Conservation (phyloP, 30 jellyfish, hydroid and myxozoan species). For the Sanderia malayensis region DNA sequence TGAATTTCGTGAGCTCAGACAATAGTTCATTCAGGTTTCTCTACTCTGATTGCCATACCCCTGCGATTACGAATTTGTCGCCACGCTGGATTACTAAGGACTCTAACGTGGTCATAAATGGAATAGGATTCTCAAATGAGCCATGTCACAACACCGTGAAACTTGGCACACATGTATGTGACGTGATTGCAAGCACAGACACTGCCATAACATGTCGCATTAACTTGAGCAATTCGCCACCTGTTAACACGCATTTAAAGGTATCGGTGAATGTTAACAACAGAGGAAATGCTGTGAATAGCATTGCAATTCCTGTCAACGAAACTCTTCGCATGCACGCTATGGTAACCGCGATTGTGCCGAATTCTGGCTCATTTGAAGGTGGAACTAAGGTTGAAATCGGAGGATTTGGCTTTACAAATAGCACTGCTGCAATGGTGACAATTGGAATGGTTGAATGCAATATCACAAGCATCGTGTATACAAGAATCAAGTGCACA, state of each 20-base stretch:
- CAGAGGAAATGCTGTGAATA: conserved; percentile 71
- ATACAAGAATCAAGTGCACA: conserved; percentile 37
- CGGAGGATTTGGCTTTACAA: conserved; percentile 65
- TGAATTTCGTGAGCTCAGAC: not conserved
- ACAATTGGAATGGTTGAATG: conserved; percentile 40
- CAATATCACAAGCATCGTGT: conserved; percentile 42
- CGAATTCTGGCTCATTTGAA: conserved; percentile 68
- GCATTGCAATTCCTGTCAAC: conserved; percentile 26
- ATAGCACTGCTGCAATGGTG: conserved; percentile 34
- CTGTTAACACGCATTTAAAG: conserved; percentile 52
- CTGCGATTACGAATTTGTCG: conserved; percentile 4
- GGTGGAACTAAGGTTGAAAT: conserved; percentile 83
- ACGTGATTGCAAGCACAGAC: conserved; percentile 35
- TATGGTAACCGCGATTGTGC: conserved; percentile 38
- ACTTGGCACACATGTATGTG: conserved; percentile 64
- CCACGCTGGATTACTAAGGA: conserved; percentile 55
- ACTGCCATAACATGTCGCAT: conserved; percentile 54
- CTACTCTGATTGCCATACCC: conserved; percentile 48
- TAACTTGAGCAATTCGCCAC: conserved; percentile 48
- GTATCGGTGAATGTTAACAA: conserved; percentile 49
- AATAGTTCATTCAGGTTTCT: conserved; percentile 26
- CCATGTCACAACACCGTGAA: conserved; percentile 56
- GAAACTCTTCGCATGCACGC: conserved; percentile 51
- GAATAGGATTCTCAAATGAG: conserved; percentile 56
- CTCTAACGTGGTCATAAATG: conserved; percentile 49